Evolutionary conservation across 1,140 invertebrate genomes (phyloP).

Genomic region (Pseudoatta argentina): DNA sequence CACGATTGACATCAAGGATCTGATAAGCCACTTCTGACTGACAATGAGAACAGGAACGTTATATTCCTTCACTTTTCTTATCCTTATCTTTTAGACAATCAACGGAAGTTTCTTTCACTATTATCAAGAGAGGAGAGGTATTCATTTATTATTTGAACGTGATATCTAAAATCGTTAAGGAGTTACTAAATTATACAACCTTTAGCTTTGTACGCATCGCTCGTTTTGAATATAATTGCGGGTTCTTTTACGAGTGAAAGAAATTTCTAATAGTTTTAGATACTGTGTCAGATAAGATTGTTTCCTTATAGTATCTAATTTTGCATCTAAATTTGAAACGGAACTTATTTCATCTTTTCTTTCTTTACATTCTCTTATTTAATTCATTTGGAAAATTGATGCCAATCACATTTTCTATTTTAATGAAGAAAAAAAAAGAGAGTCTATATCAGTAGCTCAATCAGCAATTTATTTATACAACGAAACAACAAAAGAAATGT

Average conservation of each 20-base stretch:
- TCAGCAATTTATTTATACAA: not conserved
- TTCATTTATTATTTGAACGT: slow-evolving; percentile 6
- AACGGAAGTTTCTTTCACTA: slow-evolving; percentile 20
- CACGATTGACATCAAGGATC: slow-evolving; percentile 48
- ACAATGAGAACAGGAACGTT: slow-evolving; percentile 25
- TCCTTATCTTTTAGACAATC: slow-evolving; percentile 26
- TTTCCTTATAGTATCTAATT: not conserved
- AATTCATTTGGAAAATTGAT: slow-evolving; percentile 18
- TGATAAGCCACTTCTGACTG: slow-evolving; percentile 27
- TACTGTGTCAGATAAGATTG: not conserved
- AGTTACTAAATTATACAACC: not conserved
- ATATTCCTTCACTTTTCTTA: slow-evolving; percentile 14
- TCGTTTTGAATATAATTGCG: slow-evolving; percentile 5
- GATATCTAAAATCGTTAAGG: not conserved
- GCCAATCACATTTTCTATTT: slow-evolving; percentile 12
- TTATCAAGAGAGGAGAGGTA: not conserved
- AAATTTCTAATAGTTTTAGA: slow-evolving; percentile 35
- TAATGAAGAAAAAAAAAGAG: not conserved
- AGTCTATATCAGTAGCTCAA: not conserved
- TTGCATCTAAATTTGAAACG: not conserved
- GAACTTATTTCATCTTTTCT: not conserved
- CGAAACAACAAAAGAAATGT: not conserved
- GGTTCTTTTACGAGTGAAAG: not conserved
- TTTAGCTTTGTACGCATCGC: not conserved
- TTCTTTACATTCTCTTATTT: not conserved